Percentiles rank a stretch among this genome's conserved stretches.
Conservation (phyloP, 2,113 vertebrate genomes). For the Orycteropus afer region DNA sequence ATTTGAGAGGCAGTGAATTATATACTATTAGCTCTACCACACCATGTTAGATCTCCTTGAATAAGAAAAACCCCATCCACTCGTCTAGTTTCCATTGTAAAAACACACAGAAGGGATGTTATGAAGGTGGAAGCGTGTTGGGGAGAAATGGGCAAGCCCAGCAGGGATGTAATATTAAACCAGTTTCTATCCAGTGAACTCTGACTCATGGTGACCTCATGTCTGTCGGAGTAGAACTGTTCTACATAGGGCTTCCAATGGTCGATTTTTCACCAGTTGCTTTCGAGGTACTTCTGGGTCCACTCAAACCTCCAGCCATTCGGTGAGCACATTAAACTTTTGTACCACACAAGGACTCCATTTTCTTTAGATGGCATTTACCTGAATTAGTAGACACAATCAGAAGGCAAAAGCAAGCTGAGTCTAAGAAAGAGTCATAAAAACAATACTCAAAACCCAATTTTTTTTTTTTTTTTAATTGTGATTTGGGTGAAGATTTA, state of each 20-base stretch:
- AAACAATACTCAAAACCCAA: background rate
- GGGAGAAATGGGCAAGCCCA: background rate
- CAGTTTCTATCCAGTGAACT: background rate
- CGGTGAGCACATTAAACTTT: background rate
- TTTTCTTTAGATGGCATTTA: background rate
- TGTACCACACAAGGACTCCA: background rate
- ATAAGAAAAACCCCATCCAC: background rate
- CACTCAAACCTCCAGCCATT: background rate
- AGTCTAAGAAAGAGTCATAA: background rate
- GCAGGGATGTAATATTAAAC: background rate
- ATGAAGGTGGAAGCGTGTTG: background rate
- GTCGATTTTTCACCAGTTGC: background rate
- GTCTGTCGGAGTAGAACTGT: background rate
- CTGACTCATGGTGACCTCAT: too few relatives aligned
- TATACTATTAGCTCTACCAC: background rate
- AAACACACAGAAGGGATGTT: background rate
- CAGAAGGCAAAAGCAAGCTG: background rate
- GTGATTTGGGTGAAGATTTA: too few relatives aligned
- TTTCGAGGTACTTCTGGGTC: background rate
- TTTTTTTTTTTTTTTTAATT: too few relatives aligned
- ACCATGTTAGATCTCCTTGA: background rate
- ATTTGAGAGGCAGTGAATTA: background rate
- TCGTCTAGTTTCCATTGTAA: background rate
- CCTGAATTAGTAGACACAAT: background rate
- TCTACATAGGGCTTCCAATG: background rate